phyloP scores from a whole-genome alignment of 2,797 vertebrate genomes.

The Mormyrops attenuatus region DNA sequence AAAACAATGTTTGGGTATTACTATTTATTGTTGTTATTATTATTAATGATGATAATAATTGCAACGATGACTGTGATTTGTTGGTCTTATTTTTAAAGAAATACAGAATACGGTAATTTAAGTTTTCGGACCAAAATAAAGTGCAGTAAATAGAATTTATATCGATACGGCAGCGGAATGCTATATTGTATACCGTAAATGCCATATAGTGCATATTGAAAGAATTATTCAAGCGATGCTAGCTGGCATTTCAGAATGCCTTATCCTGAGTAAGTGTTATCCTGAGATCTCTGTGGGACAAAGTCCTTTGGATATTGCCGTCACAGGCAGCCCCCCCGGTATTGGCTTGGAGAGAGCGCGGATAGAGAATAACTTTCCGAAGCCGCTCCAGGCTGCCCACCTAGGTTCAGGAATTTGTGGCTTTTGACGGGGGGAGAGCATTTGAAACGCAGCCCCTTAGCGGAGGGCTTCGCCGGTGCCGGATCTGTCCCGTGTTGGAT shows the following conservation, averaged over 20 bases:
- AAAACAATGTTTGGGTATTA: not conserved
- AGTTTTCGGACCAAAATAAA: not conserved
- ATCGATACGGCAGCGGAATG: not conserved
- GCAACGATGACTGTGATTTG: not conserved
- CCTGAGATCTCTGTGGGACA: not conserved
- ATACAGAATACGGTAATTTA: not conserved
- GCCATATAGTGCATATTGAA: not conserved
- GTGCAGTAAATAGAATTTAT: not conserved
- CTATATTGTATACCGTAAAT: not conserved
- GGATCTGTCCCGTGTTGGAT: slow-evolving; percentile 8
- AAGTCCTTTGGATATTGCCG: not conserved
- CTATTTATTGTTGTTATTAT: no score
- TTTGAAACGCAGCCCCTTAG: slow-evolving; percentile 16
- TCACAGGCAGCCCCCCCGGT: not conserved
- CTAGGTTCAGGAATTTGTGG: not conserved
- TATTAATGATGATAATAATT: not conserved
- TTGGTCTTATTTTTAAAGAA: not conserved
- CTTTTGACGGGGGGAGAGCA: not conserved
- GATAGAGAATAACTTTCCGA: not conserved
- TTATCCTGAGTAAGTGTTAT: not conserved
- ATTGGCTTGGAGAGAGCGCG: not conserved
- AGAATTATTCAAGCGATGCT: not conserved
- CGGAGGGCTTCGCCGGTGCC: slow-evolving; percentile 7
- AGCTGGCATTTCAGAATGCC: not conserved
- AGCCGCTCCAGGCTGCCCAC: not conserved